Conservation (phyloP, 2,888 invertebrate species). For the Ectropis crepuscularia region DNA sequence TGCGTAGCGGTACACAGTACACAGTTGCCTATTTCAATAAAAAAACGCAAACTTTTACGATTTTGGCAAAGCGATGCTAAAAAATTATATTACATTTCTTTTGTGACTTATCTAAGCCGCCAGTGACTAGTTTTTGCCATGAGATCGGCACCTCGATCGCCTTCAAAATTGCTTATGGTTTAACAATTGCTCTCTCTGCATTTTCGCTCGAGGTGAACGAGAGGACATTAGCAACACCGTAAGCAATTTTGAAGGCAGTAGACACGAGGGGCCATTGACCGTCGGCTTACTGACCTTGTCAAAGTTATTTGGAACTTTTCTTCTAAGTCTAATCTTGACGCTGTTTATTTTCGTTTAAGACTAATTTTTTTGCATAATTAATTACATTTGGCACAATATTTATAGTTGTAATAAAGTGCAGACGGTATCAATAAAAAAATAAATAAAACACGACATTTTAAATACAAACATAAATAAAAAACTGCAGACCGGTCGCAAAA, state of each 20-base stretch:
- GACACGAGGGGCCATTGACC: slow-evolving; percentile 28
- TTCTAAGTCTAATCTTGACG: slow-evolving; percentile 9
- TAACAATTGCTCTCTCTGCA: too few species aligned
- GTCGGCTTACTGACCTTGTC: slow-evolving; percentile 41
- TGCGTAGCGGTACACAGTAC: slow-evolving; percentile 7
- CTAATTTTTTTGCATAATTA: slow-evolving; percentile 5
- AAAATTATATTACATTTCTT: slow-evolving; percentile 28
- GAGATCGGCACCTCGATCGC: neutral
- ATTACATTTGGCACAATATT: neutral
- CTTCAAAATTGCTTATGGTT: too few species aligned
- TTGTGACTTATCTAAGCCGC: slow-evolving; percentile 21
- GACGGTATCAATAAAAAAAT: neutral
- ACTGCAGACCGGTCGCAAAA: slow-evolving; percentile 9
- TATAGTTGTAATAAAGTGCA: neutral
- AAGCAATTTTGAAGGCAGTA: too few species aligned
- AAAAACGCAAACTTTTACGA: slow-evolving; percentile 22
- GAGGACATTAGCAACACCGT: too few species aligned
- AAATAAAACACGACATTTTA: neutral
- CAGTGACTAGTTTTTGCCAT: slow-evolving; percentile 29
- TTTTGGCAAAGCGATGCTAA: slow-evolving; percentile 17
- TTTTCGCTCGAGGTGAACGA: too few species aligned
- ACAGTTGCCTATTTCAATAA: slow-evolving; percentile 19
- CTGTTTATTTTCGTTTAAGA: neutral
- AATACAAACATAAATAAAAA: neutral
- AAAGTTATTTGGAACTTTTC: slow-evolving; percentile 19